Evolutionary conservation across 1,140 invertebrate species (phyloP), one percentile per base, ranked within the genome.

Genomic region (Caerostris darwini): DNA sequence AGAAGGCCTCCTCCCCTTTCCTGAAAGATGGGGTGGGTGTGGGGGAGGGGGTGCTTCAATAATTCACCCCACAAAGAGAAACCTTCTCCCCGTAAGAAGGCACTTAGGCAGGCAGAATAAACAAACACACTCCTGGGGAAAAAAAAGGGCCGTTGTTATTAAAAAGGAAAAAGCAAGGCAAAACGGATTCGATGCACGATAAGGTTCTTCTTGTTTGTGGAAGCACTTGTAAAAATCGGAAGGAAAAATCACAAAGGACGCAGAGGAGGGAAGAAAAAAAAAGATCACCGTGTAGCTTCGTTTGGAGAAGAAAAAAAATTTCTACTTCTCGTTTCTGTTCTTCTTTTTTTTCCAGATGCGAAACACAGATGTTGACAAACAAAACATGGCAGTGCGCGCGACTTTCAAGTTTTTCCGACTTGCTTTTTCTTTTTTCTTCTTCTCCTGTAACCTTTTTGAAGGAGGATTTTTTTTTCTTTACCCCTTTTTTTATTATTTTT

Each of bases 321-420:
- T 17, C 12, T 50, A 57, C 19, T 57, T 58, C 12, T 3, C 17
- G 8, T 83, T n/a, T 56, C 14, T 12, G 14, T n/a, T 12, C 50
- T 82, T 17, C 53, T 54, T 82, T 50, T 7, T 77, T 77, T 77
- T 83, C 58, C 19, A 34, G 56, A 19, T 85, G 82, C 19, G 54
- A 85, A 83, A 58, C 82, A 85, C 82, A 85, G 82, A 85, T 85
- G 82, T 85, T 58, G 82, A 85, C 82, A 58, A 85, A 85, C 57
- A 58, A 85, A 85, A 85, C 54, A 57, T n/a, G 53, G 82, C 17
- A 58, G n/a, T 58, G 54, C n/a, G 56, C 82, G 56, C 54, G 54
- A 77, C 71, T 77, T 77, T 77, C 71, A 85, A 85, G 53, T 85
- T 85, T 85, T 58, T 19, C 54, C 14, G n/a, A 53, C 7, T 54